Evolutionary conservation across 2,113 vertebrate genomes (phyloP).

Genomic region (Embiotoca jacksoni): DNA sequence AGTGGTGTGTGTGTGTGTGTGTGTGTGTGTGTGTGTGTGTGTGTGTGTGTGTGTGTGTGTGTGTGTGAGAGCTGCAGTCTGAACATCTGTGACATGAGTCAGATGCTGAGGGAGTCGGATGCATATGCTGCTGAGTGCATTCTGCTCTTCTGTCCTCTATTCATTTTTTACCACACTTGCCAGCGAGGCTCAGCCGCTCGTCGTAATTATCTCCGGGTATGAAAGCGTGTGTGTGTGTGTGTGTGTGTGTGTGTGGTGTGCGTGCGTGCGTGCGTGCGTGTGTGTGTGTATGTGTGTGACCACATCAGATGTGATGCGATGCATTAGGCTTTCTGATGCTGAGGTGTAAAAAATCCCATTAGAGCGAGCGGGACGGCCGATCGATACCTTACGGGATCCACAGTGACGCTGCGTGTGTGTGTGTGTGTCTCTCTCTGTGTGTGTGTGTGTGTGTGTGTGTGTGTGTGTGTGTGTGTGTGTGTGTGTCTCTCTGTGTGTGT

Average conservation of each 20-base stretch:
- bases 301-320: slow-evolving; percentile 53
- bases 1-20: slow-evolving; percentile 29
- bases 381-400: slow-evolving; percentile 87
- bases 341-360: slow-evolving; percentile 88
- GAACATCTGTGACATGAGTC: slow-evolving; percentile 71
- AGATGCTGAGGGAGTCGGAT: slow-evolving; percentile 64
- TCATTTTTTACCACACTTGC: slow-evolving; percentile 83
- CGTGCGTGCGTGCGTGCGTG: slow-evolving; percentile 23
- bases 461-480: slow-evolving; percentile 52
- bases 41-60: slow-evolving; percentile 20
- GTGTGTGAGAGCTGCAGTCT: slow-evolving; percentile 24
- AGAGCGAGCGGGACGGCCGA: slow-evolving; percentile 72
- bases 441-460: slow-evolving; percentile 67
- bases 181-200: slow-evolving; percentile 45
- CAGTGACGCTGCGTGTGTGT: slow-evolving; percentile 81
- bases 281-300: slow-evolving; percentile 20
- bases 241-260: slow-evolving; percentile 28
- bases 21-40: slow-evolving; percentile 28
- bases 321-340: slow-evolving; percentile 77
- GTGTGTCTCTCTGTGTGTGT: slow-evolving; percentile 71
- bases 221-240: slow-evolving; percentile 17
- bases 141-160: slow-evolving; percentile 70
- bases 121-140: slow-evolving; percentile 72
- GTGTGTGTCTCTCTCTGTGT: slow-evolving; percentile 74
- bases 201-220: slow-evolving; percentile 56